These are phyloP conservation scores for Adelosebastes latens DNA, from an alignment of 2,797 vertebrate species.

Conservation along the genomic window DNA sequence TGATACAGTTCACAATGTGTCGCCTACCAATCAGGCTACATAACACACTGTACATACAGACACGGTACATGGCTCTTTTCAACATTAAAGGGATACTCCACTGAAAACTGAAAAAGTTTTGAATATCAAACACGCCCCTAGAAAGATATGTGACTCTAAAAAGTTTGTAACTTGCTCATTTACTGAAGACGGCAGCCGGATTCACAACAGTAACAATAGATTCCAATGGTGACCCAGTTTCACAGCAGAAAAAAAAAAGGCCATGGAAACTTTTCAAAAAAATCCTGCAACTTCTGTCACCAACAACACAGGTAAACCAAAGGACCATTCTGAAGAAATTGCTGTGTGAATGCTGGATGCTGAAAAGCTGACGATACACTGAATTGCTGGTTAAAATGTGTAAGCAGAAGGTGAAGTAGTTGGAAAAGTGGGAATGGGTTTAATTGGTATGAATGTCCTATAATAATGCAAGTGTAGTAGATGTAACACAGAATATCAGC, in stretches of 20 bases:
- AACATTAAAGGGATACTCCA: conserved; percentile 17
- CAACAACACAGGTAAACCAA: neutral
- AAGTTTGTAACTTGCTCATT: conserved; percentile 39
- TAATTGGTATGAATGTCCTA: neutral
- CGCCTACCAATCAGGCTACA: conserved; percentile 31
- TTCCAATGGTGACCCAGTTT: conserved; percentile 56
- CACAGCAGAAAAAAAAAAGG: neutral
- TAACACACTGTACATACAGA: conserved; percentile 14
- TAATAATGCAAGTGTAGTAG: neutral
- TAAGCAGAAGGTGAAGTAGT: no score
- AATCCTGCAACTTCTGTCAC: conserved; percentile 6
- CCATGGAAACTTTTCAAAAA: conserved; percentile 2
- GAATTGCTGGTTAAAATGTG: no score
- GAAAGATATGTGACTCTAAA: conserved; percentile 18
- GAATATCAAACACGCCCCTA: conserved; percentile 39
- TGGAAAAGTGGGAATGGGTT: no score
- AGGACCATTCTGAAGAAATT: conserved; percentile 10
- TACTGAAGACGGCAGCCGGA: conserved; percentile 27
- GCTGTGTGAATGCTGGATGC: no score
- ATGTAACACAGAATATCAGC: neutral
- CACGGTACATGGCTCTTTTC: neutral
- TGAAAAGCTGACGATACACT: no score
- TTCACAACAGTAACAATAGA: conserved; percentile 34
- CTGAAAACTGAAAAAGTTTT: conserved; percentile 27
- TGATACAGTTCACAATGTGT: conserved; percentile 20